Evolutionary conservation across 2,113 vertebrate genomes (phyloP), one percentile per base, ranked within the genome.

Genomic region (Kobus ellipsiprymnus): DNA sequence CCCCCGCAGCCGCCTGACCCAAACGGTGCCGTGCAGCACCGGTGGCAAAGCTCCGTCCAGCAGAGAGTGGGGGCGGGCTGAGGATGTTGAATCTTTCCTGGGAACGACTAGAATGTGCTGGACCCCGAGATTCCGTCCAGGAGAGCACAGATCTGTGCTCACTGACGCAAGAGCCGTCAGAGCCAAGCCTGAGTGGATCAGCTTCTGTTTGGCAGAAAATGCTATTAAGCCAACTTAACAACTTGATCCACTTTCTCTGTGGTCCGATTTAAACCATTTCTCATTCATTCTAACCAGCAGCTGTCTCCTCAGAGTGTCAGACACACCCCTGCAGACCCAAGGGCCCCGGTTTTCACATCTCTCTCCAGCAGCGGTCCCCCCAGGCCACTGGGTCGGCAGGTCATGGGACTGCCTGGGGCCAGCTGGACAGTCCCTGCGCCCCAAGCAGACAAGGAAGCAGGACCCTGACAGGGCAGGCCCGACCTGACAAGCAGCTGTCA

Each of bases 1-100:
- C 80, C 25, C 11, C 36, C 0, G 0, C 4, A 11, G 50, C 36
- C 33, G 0, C 52, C 36, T 67, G 50, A 80, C 50, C 50, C 64
- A n/a, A 33, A 14, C 21, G 21, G 50, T 64, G 83, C 40, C 10
- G 6, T 12, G 36, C 40, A 6, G 54, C 1, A 1, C 67, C 0
- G 1, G 33, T 40, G 36, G 89, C 67, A 46, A 12, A 78, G 29
- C 33, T 33, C 85, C 23, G 29, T 50, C 59, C 64, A 14, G 54
- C 82, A 90, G 40, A 93, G 44, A 54, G 81, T 25, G 54, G 17
- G 29, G 30, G 7, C 5, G 4, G 59, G 57, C 71, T 15, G 13
- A 80, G 57, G 6, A 44, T n/a, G 3, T 15, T 0, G 0, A 29
- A 6, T 23, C 55, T 85, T 40, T 92, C 80, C 80, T 15, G 27